Evolutionary conservation across 2,797 vertebrate genomes (phyloP).

Genomic region (Artibeus lituratus): DNA sequence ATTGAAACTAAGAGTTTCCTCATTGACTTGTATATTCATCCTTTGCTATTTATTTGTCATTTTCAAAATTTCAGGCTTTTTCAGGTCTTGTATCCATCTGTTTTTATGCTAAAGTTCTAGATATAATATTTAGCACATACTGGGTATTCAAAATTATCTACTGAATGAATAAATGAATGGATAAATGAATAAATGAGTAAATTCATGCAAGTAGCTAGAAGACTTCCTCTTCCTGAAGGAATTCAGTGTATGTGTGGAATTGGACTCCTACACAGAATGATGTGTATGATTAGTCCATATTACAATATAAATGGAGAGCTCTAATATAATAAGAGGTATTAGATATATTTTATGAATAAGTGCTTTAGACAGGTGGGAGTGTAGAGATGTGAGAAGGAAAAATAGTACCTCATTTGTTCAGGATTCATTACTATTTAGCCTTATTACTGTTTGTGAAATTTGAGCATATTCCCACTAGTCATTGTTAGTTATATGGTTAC

Average conservation of each 20-base stretch:
- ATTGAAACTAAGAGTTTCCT: neutral
- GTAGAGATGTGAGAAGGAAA: neutral
- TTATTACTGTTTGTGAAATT: neutral
- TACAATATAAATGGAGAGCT: neutral
- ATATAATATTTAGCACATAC: neutral
- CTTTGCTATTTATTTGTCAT: neutral
- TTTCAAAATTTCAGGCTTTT: neutral
- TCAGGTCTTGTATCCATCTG: neutral
- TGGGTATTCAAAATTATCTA: neutral
- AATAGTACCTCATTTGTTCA: neutral
- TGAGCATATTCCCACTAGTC: neutral
- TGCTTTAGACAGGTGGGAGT: neutral
- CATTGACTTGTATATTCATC: neutral
- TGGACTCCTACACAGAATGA: neutral
- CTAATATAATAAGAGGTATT: neutral
- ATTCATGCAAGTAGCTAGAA: neutral
- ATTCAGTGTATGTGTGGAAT: neutral
- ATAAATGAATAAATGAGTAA: neutral
- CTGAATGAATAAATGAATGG: neutral
- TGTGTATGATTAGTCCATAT: neutral
- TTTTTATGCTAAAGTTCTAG: neutral
- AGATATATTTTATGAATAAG: neutral
- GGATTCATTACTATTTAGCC: neutral
- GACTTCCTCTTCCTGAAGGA: neutral
- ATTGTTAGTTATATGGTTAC: neutral